A percentile compares a stretch with the other conserved stretches of the same genome.
Conservation (phyloP, 2,797 vertebrate genomes). For the Tauraco hartlaubi region DNA sequence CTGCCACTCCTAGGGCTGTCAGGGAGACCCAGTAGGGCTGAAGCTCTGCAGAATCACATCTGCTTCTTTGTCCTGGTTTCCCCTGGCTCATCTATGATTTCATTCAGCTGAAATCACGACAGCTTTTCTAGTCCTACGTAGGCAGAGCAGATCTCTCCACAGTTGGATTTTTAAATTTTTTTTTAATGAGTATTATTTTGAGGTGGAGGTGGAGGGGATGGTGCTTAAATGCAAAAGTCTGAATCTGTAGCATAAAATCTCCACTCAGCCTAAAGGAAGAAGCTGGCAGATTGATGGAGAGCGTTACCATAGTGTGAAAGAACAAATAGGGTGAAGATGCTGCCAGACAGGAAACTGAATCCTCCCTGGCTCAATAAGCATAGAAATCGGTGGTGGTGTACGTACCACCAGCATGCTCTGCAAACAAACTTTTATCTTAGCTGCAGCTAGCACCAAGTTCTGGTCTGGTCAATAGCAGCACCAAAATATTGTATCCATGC, state of each 20-base stretch:
- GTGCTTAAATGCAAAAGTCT: slow-evolving; percentile 30
- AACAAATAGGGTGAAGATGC: slow-evolving; percentile 30
- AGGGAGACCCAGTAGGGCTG: neutral
- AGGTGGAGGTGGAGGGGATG: slow-evolving; percentile 3
- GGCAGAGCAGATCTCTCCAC: slow-evolving; percentile 26
- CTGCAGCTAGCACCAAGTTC: neutral
- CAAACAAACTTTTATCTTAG: neutral
- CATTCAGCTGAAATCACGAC: slow-evolving; percentile 27
- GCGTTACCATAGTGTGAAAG: neutral
- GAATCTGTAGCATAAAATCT: slow-evolving; percentile 39
- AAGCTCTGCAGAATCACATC: slow-evolving; percentile 30
- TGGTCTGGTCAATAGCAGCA: neutral
- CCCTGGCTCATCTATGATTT: slow-evolving; percentile 30
- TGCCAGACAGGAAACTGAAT: slow-evolving; percentile 28
- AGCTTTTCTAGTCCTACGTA: slow-evolving; percentile 33
- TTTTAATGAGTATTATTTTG: slow-evolving; percentile 14
- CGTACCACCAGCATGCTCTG: neutral
- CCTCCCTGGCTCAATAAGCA: neutral
- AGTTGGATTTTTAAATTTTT: neutral
- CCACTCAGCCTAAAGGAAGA: slow-evolving; percentile 29
- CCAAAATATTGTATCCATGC: neutral
- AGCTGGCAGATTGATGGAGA: slow-evolving; percentile 20
- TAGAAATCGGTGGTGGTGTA: neutral
- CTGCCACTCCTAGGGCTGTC: neutral
- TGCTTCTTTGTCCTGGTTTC: slow-evolving; percentile 41